These are phyloP conservation scores for Motacilla alba DNA, from an alignment of 2,113 vertebrate species.

Conservation along the genomic window DNA sequence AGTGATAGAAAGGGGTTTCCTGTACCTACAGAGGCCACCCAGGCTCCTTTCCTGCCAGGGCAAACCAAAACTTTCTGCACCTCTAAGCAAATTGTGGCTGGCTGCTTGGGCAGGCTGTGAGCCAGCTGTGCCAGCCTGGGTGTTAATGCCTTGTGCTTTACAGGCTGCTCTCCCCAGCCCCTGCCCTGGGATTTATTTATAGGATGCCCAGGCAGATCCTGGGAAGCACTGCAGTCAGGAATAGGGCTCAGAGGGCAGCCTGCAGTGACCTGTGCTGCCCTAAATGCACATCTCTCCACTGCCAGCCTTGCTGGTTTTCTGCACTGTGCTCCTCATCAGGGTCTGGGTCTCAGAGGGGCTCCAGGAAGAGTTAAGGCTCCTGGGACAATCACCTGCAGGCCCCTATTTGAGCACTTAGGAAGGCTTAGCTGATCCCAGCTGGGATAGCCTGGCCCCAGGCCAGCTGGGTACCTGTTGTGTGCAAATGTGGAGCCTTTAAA, in stretches of 20 bases:
- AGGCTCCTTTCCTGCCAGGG: conserved; percentile 28
- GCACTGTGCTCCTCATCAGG: background rate
- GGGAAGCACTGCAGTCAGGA: fast-evolving
- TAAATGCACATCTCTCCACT: fast-evolving
- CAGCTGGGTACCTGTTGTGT: conserved; percentile 49
- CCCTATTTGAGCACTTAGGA: conserved; percentile 5
- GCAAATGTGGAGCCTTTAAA: conserved; percentile 4
- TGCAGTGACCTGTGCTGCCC: fast-evolving
- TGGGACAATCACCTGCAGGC: background rate
- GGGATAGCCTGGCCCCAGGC: conserved; percentile 26
- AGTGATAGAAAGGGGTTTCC: conserved; percentile 41
- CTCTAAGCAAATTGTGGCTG: background rate
- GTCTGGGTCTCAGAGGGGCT: background rate
- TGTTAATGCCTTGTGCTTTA: background rate
- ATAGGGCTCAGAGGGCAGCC: background rate
- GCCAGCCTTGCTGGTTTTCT: background rate
- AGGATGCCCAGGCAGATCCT: background rate
- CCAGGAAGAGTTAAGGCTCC: background rate
- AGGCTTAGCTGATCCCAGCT: conserved; percentile 45
- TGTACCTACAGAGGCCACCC: conserved; percentile 40
- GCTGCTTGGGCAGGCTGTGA: background rate
- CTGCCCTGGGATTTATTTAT: background rate
- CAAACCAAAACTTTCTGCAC: conserved; percentile 3
- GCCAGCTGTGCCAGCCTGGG: background rate
- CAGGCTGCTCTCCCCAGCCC: background rate